Evolutionary conservation across 2,113 vertebrate species (phyloP), one percentile per base, ranked within the genome.

Genomic region (Tiliqua scincoides): DNA sequence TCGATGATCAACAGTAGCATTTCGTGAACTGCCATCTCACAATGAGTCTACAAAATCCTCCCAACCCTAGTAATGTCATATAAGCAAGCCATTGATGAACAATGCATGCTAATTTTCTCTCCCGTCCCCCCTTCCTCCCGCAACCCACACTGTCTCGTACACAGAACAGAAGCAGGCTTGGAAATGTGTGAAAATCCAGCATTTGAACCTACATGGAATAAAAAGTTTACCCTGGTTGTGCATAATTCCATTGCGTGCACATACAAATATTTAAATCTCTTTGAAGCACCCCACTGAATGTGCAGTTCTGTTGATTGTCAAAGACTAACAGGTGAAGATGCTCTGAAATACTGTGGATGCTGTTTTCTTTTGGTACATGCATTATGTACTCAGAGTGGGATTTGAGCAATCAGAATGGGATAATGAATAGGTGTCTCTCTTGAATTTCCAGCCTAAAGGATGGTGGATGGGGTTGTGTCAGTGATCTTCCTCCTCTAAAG

Each of bases 81-180:
- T 57, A 5, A 11, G 67, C 71, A 52, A 3, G 83, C 40, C 48
- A 32, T 1, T 6, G 87, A 75, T 88, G 89, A 92, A 92, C 93
- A 92, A 92, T 92, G 80, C 90, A 71, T 68, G 87, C 43, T 68
- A 3, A 30, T 57, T 73, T 6, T 37, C 32, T 84, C 84, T 84
- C 61, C 0, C 57, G 0, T 1, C 52, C 0, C 9, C 1, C 63
- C 52, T 54, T 10, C 35, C 20, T 14, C 1, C 32, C 3, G 17
- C 27, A 7, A 18, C 30, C 30, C 35, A 61, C 52, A 5, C 43
- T 48, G 4, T 48, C 43, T 48, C 43, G 20, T 30, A n/a, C 23
- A 18, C 63, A 4, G 73, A 54, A 0, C 70, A 30, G 0, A 20
- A 71, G 85, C 84, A 9, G 30, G 71, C 21, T 11, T n/a, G 25